Evolutionary conservation across 2,888 invertebrate genomes (phyloP).

Genomic region (Tryphoninae sp.): DNA sequence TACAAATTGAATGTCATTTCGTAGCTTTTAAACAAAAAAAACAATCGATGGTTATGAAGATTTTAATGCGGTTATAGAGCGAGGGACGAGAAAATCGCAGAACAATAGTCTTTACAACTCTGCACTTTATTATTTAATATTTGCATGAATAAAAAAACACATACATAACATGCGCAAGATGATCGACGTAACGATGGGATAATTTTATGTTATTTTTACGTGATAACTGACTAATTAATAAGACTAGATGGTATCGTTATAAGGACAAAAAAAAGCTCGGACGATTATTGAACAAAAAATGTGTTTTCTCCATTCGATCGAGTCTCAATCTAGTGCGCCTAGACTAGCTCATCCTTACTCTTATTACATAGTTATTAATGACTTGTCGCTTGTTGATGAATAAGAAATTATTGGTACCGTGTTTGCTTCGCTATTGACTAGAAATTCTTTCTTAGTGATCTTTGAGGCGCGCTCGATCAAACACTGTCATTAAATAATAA

Average conservation of each 20-base stretch:
- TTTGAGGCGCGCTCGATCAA: conserved; percentile 17
- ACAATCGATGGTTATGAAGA: neutral
- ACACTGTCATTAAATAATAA: conserved; percentile 1
- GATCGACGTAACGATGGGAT: conserved; percentile 62
- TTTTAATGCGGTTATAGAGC: neutral
- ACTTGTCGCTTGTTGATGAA: conserved; percentile 40
- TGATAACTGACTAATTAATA: conserved; percentile 65
- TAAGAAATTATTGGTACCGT: conserved; percentile 36
- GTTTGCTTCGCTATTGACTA: conserved; percentile 52
- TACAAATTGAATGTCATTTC: neutral
- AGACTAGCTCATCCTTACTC: conserved; percentile 32
- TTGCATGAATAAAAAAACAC: conserved; percentile 79
- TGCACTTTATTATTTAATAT: conserved; percentile 79
- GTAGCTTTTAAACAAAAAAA: neutral
- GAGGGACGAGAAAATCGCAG: neutral
- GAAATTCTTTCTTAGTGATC: conserved; percentile 37
- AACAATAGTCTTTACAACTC: conserved; percentile 58
- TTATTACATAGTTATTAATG: conserved; percentile 24
- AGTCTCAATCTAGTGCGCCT: conserved; percentile 38
- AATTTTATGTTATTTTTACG: conserved; percentile 37
- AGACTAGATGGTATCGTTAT: conserved; percentile 67
- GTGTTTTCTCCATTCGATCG: conserved; percentile 24
- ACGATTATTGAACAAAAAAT: conserved; percentile 38
- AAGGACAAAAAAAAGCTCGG: conserved; percentile 69
- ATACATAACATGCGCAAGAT: conserved; percentile 78